phyloP scores from a whole-genome alignment of 2,797 vertebrate genomes.

The Sebastes hubbsi region DNA sequence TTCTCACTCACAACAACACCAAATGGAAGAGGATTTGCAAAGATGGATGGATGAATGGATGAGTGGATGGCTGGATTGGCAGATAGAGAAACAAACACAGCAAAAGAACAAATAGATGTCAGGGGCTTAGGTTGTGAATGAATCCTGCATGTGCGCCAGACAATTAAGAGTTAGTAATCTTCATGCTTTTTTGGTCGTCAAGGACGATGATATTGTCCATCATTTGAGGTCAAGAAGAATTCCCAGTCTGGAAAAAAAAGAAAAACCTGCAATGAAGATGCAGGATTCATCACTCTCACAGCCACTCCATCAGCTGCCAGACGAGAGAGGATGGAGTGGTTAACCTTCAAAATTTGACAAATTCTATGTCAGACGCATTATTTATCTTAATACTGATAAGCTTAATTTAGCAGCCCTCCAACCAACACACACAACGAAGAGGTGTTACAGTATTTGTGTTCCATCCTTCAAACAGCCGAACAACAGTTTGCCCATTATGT shows the following conservation, averaged over 20 bases:
- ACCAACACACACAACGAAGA: constrained; percentile 33
- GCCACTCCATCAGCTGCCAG: constrained; percentile 34
- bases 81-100: constrained; percentile 73
- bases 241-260: not conserved
- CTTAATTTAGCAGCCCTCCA: constrained; percentile 60
- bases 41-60: constrained; percentile 73
- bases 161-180: constrained; percentile 59
- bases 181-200: constrained; percentile 50
- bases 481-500: constrained; percentile 58
- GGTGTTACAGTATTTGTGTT: constrained; percentile 44
- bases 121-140: constrained; percentile 52
- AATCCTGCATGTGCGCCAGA: constrained; percentile 31
- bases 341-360: constrained; percentile 73
- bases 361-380: constrained; percentile 50
- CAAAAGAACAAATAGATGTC: constrained; percentile 70
- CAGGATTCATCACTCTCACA: constrained; percentile 48
- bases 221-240: constrained; percentile 43
- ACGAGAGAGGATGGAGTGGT: constrained; percentile 53
- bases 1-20: constrained; percentile 41
- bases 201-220: constrained; percentile 55
- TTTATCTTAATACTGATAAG: constrained; percentile 70
- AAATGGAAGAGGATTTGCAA: constrained; percentile 65
- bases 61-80: constrained; percentile 56
- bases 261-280: constrained; percentile 7
- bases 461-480: constrained; percentile 36